These are phyloP conservation scores for Rhabdophis nuchalis DNA, from an alignment of 2,797 vertebrate genomes.

Conservation along the genomic window DNA sequence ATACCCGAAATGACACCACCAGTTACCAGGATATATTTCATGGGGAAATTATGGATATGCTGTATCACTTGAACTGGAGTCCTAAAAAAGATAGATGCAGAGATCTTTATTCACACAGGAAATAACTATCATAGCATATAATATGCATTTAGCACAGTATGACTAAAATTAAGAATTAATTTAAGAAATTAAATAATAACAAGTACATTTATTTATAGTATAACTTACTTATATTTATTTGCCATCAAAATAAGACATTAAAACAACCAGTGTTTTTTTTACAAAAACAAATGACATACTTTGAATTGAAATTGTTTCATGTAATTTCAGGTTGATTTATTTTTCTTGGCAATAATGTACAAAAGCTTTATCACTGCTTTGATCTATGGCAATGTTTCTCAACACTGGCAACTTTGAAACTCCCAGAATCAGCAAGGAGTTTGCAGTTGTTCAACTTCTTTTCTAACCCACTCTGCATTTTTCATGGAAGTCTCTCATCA, in stretches of 20 bases:
- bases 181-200: not conserved
- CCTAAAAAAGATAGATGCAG: slow-evolving; percentile 44
- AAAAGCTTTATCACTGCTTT: not conserved
- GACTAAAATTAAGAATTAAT: not conserved
- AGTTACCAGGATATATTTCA: slow-evolving; percentile 80
- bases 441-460: not conserved
- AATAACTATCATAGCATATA: not conserved
- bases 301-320: not conserved
- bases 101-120: not conserved
- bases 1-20: slow-evolving; percentile 78
- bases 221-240: not conserved
- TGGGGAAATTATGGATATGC: slow-evolving; percentile 49
- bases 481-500: not conserved
- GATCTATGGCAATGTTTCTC: not conserved
- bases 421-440: not conserved
- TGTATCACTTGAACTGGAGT: slow-evolving; percentile 9
- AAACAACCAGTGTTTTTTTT: not conserved
- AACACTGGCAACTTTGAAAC: not conserved
- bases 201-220: not conserved
- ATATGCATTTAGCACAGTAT: not conserved
- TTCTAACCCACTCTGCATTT: not conserved
- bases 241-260: not conserved
- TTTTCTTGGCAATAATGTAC: not conserved
- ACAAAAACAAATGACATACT: not conserved
- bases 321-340: not conserved